Base-by-base conservation (phyloP, 2,113 vertebrate genomes). In the Bolborhynchus lineola region DNA sequence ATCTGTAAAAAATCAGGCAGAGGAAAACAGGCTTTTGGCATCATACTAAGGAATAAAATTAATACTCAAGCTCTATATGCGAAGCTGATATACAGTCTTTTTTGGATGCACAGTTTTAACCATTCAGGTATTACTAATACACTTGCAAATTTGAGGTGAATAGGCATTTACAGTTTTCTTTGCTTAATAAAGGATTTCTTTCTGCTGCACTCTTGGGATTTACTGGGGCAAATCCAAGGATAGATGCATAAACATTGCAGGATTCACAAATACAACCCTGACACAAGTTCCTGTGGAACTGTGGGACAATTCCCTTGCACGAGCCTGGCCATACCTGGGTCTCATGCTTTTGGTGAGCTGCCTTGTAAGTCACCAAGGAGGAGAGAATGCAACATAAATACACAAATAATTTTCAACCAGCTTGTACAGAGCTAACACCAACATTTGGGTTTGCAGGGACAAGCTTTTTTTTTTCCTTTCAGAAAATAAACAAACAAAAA, bases 251-350 rank as follows among this genome's bases (percentile, higher is more conserved):
- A 31, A 31, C 6, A 2, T 4, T 6, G 2, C 17, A 59, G 42
- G 14, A 25, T 4, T 75, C 67, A 11, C n/a, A 59, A 18, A 64
- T 15, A 13, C 39, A 42, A 1, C 1, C 4, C 4, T 4, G 47
- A 69, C 24, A 28, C 17, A 9, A 42, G 21, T 20, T 50, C 72
- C 42, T 2, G 2, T 1, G 1, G 33, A 76, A 42, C 31, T 1
- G 1, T 1, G 3, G 33, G 83, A 21, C 0, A 0, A 57, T 16
- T 20, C 17, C 53, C 19, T 29, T 28, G 16, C 60, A 6, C 24
- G 4, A 41, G 19, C 52, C 75, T 5, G 12, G 14, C 10, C 11
- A 2, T 4, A 18, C 33, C 26, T 4, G 42, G 24, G 33, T 23
- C 53, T 41, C 47, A 10, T 33, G 42, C 26, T 78, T 28, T 50